phyloP scores from a whole-genome alignment of 2,113 vertebrate genomes.

The Meriones unguiculatus region DNA sequence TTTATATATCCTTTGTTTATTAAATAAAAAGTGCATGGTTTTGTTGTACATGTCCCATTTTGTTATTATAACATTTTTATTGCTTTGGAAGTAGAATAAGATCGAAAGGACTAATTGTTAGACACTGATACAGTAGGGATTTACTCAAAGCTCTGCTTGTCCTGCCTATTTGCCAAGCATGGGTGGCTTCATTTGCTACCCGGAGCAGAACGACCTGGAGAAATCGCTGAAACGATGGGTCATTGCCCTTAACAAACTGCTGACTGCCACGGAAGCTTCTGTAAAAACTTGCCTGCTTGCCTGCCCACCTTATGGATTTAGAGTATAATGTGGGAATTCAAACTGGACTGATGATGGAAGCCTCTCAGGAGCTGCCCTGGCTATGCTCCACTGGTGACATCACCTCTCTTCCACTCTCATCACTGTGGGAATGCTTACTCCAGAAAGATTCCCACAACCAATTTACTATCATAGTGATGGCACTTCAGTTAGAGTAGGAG shows the following conservation, averaged over 20 bases:
- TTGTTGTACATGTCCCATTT: conserved; percentile 43
- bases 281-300: neutral
- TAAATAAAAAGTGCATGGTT: conserved; percentile 63
- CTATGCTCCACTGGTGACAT: neutral
- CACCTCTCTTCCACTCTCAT: neutral
- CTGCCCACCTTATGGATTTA: neutral
- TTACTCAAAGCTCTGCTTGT: neutral
- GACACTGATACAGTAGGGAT: neutral
- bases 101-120: neutral
- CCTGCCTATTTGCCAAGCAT: neutral
- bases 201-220: no score
- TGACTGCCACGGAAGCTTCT: neutral
- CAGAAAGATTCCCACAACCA: neutral
- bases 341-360: neutral
- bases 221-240: neutral
- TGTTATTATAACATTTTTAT: conserved; percentile 50
- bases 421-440: neutral
- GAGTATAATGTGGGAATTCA: neutral
- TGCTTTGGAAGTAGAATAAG: conserved; percentile 57
- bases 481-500: neutral
- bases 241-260: neutral
- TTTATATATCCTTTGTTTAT: conserved; percentile 78
- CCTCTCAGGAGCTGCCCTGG: neutral
- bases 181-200: neutral
- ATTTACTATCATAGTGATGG: neutral